Percentiles rank a stretch among this genome's conserved stretches.
These are phyloP conservation scores for Acanthis flammea DNA, from an alignment of 2,797 vertebrate genomes.

Conservation along the genomic window DNA sequence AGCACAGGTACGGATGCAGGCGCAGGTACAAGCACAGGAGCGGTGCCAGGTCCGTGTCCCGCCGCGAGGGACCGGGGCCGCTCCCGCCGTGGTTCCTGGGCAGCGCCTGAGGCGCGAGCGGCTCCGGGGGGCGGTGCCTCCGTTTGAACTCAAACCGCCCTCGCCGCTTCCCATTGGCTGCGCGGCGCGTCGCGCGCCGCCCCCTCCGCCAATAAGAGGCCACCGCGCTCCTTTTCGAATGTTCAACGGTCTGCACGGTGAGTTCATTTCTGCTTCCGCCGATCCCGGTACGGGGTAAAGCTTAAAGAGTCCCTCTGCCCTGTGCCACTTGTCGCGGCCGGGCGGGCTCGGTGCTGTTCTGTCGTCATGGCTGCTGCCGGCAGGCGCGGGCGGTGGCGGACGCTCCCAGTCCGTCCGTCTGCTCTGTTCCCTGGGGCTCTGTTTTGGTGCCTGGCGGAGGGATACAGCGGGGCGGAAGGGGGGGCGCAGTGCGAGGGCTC, in stretches of 20 bases:
- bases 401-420: accelerated
- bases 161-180: neutral
- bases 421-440: accelerated
- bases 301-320: neutral
- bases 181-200: neutral
- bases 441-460: neutral
- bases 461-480: accelerated
- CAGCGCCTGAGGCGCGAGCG: neutral
- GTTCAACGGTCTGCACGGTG: accelerated
- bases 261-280: neutral
- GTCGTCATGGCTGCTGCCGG: neutral
- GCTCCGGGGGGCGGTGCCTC: neutral
- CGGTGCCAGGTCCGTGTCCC: accelerated
- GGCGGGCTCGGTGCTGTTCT: accelerated
- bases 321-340: accelerated
- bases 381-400: neutral
- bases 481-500: accelerated
- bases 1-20: too few relatives aligned
- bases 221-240: slow-evolving; percentile 3
- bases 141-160: slow-evolving; percentile 5
- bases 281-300: accelerated
- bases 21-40: too few relatives aligned
- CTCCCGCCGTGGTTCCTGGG: accelerated
- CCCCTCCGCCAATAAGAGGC: neutral
- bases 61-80: neutral